Evolutionary conservation across 2,113 vertebrate species (phyloP).

Genomic region (Myrmecophaga tridactyla): DNA sequence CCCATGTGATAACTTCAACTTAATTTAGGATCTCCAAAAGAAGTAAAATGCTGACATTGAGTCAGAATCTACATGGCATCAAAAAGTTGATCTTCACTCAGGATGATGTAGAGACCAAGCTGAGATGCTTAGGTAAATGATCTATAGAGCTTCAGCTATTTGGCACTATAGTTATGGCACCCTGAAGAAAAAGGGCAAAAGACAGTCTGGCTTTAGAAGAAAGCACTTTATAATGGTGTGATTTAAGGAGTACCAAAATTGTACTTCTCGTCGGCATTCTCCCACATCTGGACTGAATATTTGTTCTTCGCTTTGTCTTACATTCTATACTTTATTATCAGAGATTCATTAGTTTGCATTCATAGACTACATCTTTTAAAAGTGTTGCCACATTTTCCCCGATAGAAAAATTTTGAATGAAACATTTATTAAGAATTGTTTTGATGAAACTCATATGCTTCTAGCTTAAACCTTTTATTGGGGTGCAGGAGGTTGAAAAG

Average conservation of each 20-base stretch:
- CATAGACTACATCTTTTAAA: not conserved
- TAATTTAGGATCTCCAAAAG: slow-evolving; percentile 27
- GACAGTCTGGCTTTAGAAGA: not conserved
- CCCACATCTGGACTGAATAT: not conserved
- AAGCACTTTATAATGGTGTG: not conserved
- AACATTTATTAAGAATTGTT: not conserved
- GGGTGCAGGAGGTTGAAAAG: not conserved
- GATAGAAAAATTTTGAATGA: not conserved
- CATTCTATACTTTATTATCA: not conserved
- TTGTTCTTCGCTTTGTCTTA: not conserved
- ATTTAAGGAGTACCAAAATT: slow-evolving; percentile 5
- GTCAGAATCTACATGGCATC: not conserved
- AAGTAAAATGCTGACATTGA: slow-evolving; percentile 1
- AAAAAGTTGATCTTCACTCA: not conserved
- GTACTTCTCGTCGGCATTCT: not conserved
- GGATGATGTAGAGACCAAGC: not conserved
- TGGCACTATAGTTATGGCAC: not conserved
- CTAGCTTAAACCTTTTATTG: not conserved
- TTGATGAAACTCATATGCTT: not conserved
- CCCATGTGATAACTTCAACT: not conserved
- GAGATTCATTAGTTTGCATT: not conserved
- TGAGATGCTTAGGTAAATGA: not conserved
- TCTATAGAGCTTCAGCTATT: not conserved
- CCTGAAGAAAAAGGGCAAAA: not conserved
- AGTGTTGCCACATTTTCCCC: not conserved